Conservation (phyloP, 1,140 invertebrate genomes). For the Meloidogyne hapla region DNA sequence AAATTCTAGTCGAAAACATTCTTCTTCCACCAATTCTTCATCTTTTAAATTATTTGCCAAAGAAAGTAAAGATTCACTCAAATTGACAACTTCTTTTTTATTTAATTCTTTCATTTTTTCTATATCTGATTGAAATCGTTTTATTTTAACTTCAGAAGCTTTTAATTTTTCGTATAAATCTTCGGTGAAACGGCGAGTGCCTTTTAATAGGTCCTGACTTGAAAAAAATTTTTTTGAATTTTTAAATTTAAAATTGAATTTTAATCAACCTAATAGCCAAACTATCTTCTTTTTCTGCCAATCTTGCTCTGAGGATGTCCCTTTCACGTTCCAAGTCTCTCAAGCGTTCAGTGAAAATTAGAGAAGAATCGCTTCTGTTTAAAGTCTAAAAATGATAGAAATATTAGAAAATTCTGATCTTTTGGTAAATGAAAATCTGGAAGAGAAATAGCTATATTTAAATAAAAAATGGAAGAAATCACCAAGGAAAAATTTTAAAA, state of each 20-base stretch:
- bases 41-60: conserved; percentile 1
- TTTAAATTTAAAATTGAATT: background rate
- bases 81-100: conserved; percentile 28
- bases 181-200: conserved; percentile 30
- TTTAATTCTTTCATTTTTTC: conserved; percentile 15
- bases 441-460: too few species aligned
- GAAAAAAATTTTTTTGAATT: background rate
- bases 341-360: conserved; percentile 41
- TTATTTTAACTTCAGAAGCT: conserved; percentile 6
- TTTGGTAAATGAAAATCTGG: too few species aligned
- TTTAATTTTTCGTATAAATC: conserved; percentile 38
- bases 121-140: conserved; percentile 33
- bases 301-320: conserved; percentile 26
- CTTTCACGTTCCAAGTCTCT: conserved; percentile 37
- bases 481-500: too few species aligned
- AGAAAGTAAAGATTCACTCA: conserved; percentile 18
- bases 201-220: conserved; percentile 29
- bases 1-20: conserved; percentile 11
- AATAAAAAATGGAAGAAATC: too few species aligned
- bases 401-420: too few species aligned
- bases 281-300: conserved; percentile 38
- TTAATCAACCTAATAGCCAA: conserved; percentile 16
- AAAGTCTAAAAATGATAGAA: conserved; percentile 19
- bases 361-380: conserved; percentile 20
- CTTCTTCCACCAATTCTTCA: background rate